Evolutionary conservation across 1,140 invertebrate genomes (phyloP), one percentile per base, ranked within the genome.

Genomic region (Proctacanthus coquilletti): DNA sequence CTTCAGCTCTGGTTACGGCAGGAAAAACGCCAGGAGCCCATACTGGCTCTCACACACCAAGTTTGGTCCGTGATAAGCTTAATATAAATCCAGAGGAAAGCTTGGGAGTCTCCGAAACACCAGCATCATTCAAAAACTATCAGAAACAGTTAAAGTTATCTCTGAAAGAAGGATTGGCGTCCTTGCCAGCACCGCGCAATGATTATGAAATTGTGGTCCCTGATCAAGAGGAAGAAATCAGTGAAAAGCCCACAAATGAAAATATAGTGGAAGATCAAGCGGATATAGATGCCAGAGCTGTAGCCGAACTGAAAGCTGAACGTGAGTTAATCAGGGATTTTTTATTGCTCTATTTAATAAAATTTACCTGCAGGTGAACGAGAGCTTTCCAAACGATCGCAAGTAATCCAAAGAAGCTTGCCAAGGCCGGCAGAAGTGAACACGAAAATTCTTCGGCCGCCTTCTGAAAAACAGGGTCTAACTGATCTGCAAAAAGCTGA

Each of bases 161-260:
- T 30, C 65, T 98, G 8, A 71, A 74, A 31, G 70, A 73, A 38
- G 80, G 81, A 2, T 61, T 98, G 10, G 75, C 75, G 21, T 63
- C 76, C 8, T 63, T 99, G 38, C 96, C 95, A 4, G 56, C 72
- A 18, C 95, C 96, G 0, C 80, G 83, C 42, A 98, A 98, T 61
- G 94, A 98, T 63, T 98, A 94, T 64, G 94, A 98, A 64, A 95
- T 99, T 54, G 91, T 98, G 29, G 81, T 97, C 8, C 88, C 91
- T 0, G 87, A 94, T 42, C 74, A 84, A 25, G 85, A 92, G 46
- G 65, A 71, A 18, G 68, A 68, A 10, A 71, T 72, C 39, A 66
- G 66, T 3, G 64, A 65, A 21, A 56, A 64, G 11, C 48, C 56
- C 1, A 49, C 66, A 5, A 45, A 56, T 5, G 54, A 56, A n/a